Percentiles rank a stretch among this genome's conserved stretches.
Evolutionary conservation across 2,113 vertebrate genomes (phyloP).

Genomic region (Sporophila hypoxantha): DNA sequence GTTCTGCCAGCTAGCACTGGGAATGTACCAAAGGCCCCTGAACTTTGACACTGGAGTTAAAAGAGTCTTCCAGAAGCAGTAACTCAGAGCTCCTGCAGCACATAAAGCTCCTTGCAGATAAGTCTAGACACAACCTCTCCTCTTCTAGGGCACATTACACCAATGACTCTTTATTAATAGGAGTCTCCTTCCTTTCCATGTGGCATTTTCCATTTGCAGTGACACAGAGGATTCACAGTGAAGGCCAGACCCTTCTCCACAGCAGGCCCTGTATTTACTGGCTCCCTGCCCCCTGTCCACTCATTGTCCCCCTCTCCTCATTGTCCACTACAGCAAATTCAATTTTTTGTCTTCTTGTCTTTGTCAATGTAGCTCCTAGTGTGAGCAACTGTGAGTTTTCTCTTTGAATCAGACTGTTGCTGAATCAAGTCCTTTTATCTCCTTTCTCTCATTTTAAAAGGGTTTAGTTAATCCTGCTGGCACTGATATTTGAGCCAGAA

Average conservation of each 20-base stretch:
- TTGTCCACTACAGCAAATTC: neutral
- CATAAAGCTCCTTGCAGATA: neutral
- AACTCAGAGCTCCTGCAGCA: neutral
- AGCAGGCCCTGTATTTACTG: neutral
- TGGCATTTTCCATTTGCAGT: neutral
- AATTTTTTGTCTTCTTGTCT: neutral
- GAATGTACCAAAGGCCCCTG: neutral
- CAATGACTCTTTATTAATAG: neutral
- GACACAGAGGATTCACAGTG: neutral
- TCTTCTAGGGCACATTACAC: neutral
- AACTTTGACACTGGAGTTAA: neutral
- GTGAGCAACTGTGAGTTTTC: neutral
- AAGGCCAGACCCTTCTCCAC: neutral
- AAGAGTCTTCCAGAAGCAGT: neutral
- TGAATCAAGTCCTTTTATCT: slow-evolving; percentile 15
- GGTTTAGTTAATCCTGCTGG: slow-evolving; percentile 14
- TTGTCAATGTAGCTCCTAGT: neutral
- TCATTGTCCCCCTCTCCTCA: too few species aligned
- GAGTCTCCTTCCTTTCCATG: neutral
- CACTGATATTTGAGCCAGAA: neutral
- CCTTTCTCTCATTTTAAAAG: neutral
- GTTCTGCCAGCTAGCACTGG: neutral
- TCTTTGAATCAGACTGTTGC: neutral
- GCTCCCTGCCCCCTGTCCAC: neutral
- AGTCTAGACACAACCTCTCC: neutral